Evolutionary conservation across 1,140 invertebrate genomes (phyloP), one percentile per base, ranked within the genome.

Genomic region (Diachasmimorpha longicaudata): DNA sequence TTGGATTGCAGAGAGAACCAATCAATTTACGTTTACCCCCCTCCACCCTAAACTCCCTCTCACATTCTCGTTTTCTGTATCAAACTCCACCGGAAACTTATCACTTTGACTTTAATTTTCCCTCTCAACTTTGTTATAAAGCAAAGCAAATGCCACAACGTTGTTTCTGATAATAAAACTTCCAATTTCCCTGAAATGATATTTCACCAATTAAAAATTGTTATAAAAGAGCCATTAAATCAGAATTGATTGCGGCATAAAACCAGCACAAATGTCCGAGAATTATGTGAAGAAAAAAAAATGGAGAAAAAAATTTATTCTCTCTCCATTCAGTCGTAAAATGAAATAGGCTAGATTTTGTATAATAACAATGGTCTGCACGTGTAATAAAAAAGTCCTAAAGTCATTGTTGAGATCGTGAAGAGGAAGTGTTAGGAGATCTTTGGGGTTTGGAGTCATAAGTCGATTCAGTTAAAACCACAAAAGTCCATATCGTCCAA

Each of bases 381-480:
- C 11, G 48, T 63, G 58, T 25, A 63, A 25, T 25, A 25, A 23
- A 63, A 63, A 63, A 9, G 58, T 25, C 10, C 4, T 63, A 31
- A 63, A 63, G 31, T 31, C 25, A 63, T 25, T 63, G 23, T 14
- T 25, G 58, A 25, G 58, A 63, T 63, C 23, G 31, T 63, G 58
- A 63, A 25, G 58, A 63, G 23, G 23, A 6, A 25, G 16, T 4
- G 6, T 2, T 31, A 31, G 31, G 31, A 31, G 31, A 6, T 6
- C 31, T 31, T 25, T 10, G 39, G 39, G 39, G 23, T 63, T 25
- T 31, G 21, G 19, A 31, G 11, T 63, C 58, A 63, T 63, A 63
- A 63, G 58, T 63, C 58, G 58, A 25, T 63, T 63, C 58, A 63
- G 58, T 63, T 63, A 63, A 63, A 63, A 63, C 23, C 23, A 14